Percentiles rank a stretch among this genome's conserved stretches.
Evolutionary conservation across 2,113 vertebrate genomes (phyloP).

Genomic region (Butastur rufipennis): DNA sequence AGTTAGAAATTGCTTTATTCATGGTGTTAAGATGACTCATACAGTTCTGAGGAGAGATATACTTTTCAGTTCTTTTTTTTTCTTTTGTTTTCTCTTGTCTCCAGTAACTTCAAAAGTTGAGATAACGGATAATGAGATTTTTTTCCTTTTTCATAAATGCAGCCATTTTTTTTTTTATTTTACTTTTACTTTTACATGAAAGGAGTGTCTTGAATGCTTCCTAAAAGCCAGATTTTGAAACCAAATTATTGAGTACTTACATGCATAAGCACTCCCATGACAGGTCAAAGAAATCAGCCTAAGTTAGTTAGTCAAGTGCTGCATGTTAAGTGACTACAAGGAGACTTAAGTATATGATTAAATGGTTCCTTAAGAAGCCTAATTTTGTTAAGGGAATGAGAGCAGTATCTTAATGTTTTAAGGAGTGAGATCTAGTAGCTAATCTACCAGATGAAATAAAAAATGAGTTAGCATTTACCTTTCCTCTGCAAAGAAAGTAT

Average conservation of each 20-base stretch:
- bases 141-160: neutral
- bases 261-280: neutral
- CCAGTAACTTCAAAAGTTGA: neutral
- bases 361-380: neutral
- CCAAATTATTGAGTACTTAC: neutral
- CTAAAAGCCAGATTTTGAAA: neutral
- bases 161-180: neutral
- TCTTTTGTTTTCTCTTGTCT: neutral
- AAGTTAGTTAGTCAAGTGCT: neutral
- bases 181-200: neutral
- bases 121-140: neutral
- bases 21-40: neutral
- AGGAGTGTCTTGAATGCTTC: neutral
- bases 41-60: neutral
- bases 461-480: neutral
- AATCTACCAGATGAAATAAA: neutral
- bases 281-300: neutral
- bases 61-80: neutral
- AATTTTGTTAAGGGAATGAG: neutral
- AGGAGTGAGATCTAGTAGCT: neutral
- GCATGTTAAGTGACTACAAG: neutral
- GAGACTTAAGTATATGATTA: neutral
- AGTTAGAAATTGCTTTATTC: neutral
- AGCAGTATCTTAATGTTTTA: neutral
- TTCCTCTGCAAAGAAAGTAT: neutral